Conservation (phyloP, 2,797 vertebrate species). For the Cryptoblepharus egeriae region DNA sequence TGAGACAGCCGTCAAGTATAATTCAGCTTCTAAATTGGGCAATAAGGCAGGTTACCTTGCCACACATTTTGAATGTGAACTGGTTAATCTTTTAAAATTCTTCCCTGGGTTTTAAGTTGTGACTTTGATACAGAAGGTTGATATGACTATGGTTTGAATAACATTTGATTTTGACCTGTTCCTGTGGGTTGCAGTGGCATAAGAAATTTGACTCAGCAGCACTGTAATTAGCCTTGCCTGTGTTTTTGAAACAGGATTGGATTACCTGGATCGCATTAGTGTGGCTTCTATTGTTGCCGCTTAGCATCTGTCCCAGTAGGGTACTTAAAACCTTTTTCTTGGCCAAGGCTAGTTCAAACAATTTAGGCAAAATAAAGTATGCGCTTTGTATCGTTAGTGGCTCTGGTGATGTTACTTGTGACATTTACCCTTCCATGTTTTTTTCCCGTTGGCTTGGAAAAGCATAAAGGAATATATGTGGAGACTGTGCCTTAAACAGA, state of each 20-base stretch:
- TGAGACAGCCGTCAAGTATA: conserved; percentile 41
- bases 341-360: conserved; percentile 79
- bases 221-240: conserved; percentile 80
- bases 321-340: conserved; percentile 83
- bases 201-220: conserved; percentile 84
- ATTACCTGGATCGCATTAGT: conserved; percentile 85
- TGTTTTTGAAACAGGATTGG: conserved; percentile 85
- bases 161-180: conserved; percentile 85
- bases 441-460: conserved; percentile 63
- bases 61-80: conserved; percentile 66
- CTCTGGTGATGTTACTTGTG: conserved; percentile 77
- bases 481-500: conserved; percentile 64
- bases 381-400: conserved; percentile 79
- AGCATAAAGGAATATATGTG: conserved; percentile 64
- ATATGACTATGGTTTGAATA: conserved; percentile 83
- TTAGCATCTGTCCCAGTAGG: conserved; percentile 83
- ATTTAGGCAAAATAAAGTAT: conserved; percentile 81
- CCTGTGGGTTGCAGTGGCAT: conserved; percentile 77
- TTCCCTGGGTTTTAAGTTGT: conserved; percentile 78
- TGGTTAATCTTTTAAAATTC: conserved; percentile 80
- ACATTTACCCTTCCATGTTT: conserved; percentile 76
- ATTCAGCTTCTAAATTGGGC: conserved; percentile 35
- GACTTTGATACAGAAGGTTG: conserved; percentile 80
- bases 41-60: conserved; percentile 52
- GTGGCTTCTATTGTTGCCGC: conserved; percentile 82